Base-by-base conservation (phyloP, 2,888 invertebrate species). In the Tipula helvola region DNA sequence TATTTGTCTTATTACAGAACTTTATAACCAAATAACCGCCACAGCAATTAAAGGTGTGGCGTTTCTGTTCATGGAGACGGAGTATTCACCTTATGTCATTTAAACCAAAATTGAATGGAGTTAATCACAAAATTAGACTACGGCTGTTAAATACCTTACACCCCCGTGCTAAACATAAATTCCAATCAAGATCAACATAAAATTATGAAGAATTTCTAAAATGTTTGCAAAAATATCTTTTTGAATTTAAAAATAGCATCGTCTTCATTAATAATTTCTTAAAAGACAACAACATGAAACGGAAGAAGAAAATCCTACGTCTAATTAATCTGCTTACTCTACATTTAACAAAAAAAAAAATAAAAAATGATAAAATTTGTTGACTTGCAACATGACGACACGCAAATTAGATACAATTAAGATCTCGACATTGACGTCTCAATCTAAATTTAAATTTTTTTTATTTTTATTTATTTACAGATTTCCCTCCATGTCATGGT, bases 401-500 rank as follows among this genome's bases (percentile, higher is more conserved):
- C 10, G 2, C 71, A 71, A 71, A 71, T 71, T 71, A 71, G 71
- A 71, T 71, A 7, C 28, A 71, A 71, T 71, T 71, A 71, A 71
- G 28, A 28, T 71, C 28, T 71, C 71, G 71, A 10, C 71, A 71
- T 71, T 18, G 71, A 28, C 28, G 18, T 28, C 71, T 71, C 71
- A 18, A 39, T 71, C 39, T 85, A 47, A 87, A 36, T 39, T 87
- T 83, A 16, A 47, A 47, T 83, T 84, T 86, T 83, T 86, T 85
- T 86, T 39, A 39, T 86, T 87, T 87, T 89, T 88, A n/a, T 89
- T n/a, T 92, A 28, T 10, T 71, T 71, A 28, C 28, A 97, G 97
- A 95, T 92, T 98, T 98, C 90, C 97, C 97, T 0, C 94, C 96
- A 0, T 98, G 98, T 91, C 96, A 96, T 90, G 95, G 95, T 89